Evolutionary conservation across 2,113 vertebrate species (phyloP).

Genomic region (Albula glossodonta): DNA sequence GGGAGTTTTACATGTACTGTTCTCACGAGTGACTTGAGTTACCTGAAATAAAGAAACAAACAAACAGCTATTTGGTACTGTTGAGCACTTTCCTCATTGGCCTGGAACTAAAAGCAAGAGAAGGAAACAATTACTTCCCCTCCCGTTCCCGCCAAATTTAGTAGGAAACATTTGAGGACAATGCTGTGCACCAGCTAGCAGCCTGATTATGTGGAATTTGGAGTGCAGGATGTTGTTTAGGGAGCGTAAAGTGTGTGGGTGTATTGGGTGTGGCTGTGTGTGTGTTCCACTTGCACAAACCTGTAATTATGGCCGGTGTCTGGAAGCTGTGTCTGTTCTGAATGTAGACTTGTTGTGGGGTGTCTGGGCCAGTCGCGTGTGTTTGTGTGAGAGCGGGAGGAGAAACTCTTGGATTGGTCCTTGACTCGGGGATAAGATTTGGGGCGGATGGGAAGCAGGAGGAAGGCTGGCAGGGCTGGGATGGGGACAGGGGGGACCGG

Average conservation of each 20-base stretch:
- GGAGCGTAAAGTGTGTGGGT: neutral
- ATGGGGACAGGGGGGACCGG: conserved; percentile 64
- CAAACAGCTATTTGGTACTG: too few species aligned
- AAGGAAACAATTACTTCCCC: neutral
- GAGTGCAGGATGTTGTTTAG: neutral
- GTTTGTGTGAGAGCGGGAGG: conserved; percentile 50
- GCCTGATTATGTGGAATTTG: too few species aligned
- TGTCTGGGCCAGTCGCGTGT: conserved; percentile 37
- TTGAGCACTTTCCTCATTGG: neutral
- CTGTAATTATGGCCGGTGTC: conserved; percentile 20
- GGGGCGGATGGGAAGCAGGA: conserved; percentile 36
- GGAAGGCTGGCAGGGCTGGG: conserved; percentile 57
- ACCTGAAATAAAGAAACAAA: neutral
- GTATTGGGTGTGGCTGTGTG: conserved; percentile 13
- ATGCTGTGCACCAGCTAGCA: too few species aligned
- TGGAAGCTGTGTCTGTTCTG: conserved; percentile 2
- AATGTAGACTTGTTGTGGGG: neutral
- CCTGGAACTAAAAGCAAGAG: neutral
- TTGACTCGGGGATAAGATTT: conserved; percentile 60
- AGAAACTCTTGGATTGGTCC: conserved; percentile 17
- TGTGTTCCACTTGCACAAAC: neutral
- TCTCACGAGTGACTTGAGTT: neutral
- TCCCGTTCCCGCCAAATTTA: neutral
- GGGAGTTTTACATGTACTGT: neutral
- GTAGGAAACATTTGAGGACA: neutral